These are phyloP conservation scores for Hypotaenidia okinawae DNA, from an alignment of 2,797 vertebrate genomes.

Conservation along the genomic window DNA sequence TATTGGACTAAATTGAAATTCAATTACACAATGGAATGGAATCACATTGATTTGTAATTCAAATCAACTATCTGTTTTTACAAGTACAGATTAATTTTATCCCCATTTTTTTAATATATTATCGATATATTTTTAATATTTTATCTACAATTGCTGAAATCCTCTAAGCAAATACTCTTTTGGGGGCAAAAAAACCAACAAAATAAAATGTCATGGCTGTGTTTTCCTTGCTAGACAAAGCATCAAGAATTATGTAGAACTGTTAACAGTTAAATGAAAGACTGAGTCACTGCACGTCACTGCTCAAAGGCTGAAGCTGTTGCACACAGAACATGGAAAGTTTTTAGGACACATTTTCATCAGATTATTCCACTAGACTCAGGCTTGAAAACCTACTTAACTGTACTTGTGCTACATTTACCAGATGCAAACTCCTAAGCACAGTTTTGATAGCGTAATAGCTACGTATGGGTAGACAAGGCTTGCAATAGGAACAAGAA, in stretches of 20 bases:
- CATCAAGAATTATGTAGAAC: neutral
- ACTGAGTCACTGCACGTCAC: neutral
- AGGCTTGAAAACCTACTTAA: neutral
- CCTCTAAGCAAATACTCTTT: neutral
- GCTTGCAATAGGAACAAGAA: slow-evolving; percentile 5
- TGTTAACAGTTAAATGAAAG: neutral
- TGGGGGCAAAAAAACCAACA: neutral
- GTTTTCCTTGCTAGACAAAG: neutral
- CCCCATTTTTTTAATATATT: neutral
- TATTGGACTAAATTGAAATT: slow-evolving; percentile 17
- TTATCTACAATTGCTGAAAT: neutral
- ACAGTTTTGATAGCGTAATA: neutral
- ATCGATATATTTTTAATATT: neutral
- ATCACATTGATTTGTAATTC: neutral
- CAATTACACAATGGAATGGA: neutral
- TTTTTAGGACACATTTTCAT: neutral
- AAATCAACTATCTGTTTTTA: neutral
- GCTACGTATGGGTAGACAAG: neutral
- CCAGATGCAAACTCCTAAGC: neutral
- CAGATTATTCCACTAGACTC: neutral
- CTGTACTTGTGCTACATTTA: neutral
- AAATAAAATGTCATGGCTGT: neutral
- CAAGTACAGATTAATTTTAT: neutral
- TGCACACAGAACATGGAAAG: neutral
- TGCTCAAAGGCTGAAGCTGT: neutral